Evolutionary conservation across 1,140 invertebrate genomes (phyloP), one percentile per base, ranked within the genome.

Genomic region (Caerostris extrusa): DNA sequence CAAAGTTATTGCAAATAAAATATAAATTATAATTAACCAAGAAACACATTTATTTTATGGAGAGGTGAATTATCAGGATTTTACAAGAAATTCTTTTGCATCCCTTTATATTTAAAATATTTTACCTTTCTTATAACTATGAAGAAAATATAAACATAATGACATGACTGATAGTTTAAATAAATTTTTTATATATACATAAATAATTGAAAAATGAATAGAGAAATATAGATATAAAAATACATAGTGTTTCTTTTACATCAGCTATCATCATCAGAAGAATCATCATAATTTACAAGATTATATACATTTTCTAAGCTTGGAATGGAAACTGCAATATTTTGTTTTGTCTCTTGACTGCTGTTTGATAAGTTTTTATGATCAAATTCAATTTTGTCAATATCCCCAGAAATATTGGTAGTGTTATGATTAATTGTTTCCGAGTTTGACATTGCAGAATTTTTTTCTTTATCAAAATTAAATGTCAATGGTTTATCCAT

Each of bases 401-500:
- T 53, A 77, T 77, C 8, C 4, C 2, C 12, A n/a, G 17, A 34
- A 34, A 34, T 34, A 34, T 34, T 34, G 34, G 34, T 34, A 17
- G 14, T n/a, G 0, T 5, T 67, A 67, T n/a, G n/a, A 17, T 67
- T 67, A 5, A 17, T 50, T 77, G 71, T 3, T 5, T 77, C 3
- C 14, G 34, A 77, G 14, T 50, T 53, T 53, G 12, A 34, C 34
- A 10, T 5, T 82, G n/a, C 4, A 34, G 77, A 7, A 53, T 10
- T 17, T 50, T 88, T 67, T 67, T 64, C 17, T 53, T 61, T 53
- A 53, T 55, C 34, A 69, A 61, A 71, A 58, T 14, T 82, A 60
- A 91, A 92, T 19, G 60, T 50, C n/a, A 92, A 85, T n/a, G 90
- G 90, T 92, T 92, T 50, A 50, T 92, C 12, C 90, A 92, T 92